Evolutionary conservation across 1,140 invertebrate genomes (phyloP), one percentile per base, ranked within the genome.

Genomic region (Pinna nobilis): DNA sequence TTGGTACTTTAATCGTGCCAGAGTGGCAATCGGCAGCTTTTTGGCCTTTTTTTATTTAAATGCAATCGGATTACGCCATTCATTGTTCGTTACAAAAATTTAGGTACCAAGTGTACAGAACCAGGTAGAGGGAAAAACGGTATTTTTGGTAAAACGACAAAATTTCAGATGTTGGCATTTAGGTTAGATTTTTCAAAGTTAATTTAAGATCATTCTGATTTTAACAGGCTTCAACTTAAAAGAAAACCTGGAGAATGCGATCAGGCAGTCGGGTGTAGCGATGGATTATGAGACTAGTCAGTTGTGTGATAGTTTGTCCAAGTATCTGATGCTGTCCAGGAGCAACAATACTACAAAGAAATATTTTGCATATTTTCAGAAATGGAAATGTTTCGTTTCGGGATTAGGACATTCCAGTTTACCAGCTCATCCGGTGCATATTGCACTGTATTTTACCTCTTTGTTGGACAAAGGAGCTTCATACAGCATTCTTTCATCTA

Each of bases 391-490:
- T 23, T 72, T 72, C 49, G 57, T 65, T 28, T 25, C n/a, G 4
- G 47, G 9, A 28, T 18, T 66, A 15, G 41, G 41, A 39, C 44
- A 66, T 30, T 6, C 39, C 20, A 39, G 37, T 6, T 47, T 66
- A 23, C 70, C 70, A 18, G 70, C 39, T 7, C 49, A 49, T 44
- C 32, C 70, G 7, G 35, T 59, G 18, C 70, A 72, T 30, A 32
- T 50, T n/a, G 51, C 70, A 6, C 20, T 66, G 5, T 72, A 72
- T 65, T 33, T 65, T 18, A 72, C 33, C 6, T 25, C 15, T 47
- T 47, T 69, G 28, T 15, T 68, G 35, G 35, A 44, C 25, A 55
- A 55, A 4, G 51, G 50, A 23, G 3, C 18, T 9, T 55, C 65
- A 23, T 55, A 23, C 20, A 20, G 49, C 15, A 20, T 39, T 9